Evolutionary conservation across 2,797 vertebrate species (phyloP).

Genomic region (Oreochromis grahami): DNA sequence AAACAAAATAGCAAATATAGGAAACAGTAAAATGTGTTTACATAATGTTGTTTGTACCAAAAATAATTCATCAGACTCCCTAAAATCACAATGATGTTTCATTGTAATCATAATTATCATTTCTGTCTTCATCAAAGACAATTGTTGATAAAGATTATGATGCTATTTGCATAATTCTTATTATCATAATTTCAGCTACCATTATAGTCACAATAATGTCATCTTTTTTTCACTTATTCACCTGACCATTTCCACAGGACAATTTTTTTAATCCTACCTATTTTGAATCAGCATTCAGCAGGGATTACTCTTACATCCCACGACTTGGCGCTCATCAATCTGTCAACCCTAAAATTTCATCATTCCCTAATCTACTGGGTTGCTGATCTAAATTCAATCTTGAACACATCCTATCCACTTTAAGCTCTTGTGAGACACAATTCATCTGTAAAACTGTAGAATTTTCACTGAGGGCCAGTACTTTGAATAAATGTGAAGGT

Average conservation of each 20-base stretch:
- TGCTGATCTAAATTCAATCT: not conserved
- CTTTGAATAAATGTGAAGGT: not conserved
- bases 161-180: not conserved
- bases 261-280: not conserved
- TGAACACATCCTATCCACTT: not conserved
- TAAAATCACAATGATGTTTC: not conserved
- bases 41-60: not conserved
- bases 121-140: not conserved
- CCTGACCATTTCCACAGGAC: not conserved
- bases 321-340: not conserved
- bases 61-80: not conserved
- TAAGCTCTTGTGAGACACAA: not conserved
- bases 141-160: not conserved
- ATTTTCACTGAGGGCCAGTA: not conserved
- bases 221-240: not conserved
- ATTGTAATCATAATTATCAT: not conserved
- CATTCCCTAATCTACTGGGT: conserved; percentile 9
- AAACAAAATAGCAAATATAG: not conserved
- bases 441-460: not conserved
- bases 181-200: not conserved
- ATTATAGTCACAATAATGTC: not conserved
- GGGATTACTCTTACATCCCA: not conserved
- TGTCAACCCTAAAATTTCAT: not conserved
- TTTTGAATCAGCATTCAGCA: conserved; percentile 4
- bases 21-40: not conserved